Evolutionary conservation across 2,888 invertebrate species (phyloP), one percentile per base, ranked within the genome.

Genomic region (Eristalinus sepulchralis): DNA sequence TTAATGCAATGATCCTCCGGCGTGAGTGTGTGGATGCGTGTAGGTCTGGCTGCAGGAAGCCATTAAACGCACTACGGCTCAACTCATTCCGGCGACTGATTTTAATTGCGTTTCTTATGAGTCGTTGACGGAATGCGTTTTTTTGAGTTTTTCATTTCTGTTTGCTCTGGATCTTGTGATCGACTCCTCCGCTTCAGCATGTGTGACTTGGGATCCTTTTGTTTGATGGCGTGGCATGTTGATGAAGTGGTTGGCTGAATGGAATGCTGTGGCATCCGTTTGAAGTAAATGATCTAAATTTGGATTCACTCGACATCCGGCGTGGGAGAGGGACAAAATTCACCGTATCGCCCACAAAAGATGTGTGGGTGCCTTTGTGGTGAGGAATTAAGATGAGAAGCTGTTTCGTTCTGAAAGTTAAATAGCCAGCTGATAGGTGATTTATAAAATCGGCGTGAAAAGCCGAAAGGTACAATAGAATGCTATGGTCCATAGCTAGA

Each of bases 61-160:
- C 86, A 86, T 86, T 86, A 86, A 86, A 86, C 67, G 86, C 78
- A 79, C 55, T 71, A 66, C 83, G 79, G 75, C 83, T 78, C 57
- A 34, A 60, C 59, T 83, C 73, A 83, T 78, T 68, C 67, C 89
- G 89, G 90, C 90, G 90, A 91, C 90, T 90, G 91, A 90, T 90
- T 90, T 91, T 90, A 91, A 90, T 90, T 91, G 91, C 90, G 90
- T 91, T 90, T 91, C 90, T 90, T 90, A 88, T 86, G 73, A 70
- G 70, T 34, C 59, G 79, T 22, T 11, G 24, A 39, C 17, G 64
- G 47, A 22, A 60, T 39, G 27, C 27, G 2, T 68, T 68, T 55
- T 57, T 39, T 62, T 33, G 6, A 8, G 36, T 66, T 75, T 8
- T 4, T 47, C 8, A 17, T 0, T n/a, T 4, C 47, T 47, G 17